Conservation (phyloP, 2,888 invertebrate genomes). For the Nysson spinosus region DNA sequence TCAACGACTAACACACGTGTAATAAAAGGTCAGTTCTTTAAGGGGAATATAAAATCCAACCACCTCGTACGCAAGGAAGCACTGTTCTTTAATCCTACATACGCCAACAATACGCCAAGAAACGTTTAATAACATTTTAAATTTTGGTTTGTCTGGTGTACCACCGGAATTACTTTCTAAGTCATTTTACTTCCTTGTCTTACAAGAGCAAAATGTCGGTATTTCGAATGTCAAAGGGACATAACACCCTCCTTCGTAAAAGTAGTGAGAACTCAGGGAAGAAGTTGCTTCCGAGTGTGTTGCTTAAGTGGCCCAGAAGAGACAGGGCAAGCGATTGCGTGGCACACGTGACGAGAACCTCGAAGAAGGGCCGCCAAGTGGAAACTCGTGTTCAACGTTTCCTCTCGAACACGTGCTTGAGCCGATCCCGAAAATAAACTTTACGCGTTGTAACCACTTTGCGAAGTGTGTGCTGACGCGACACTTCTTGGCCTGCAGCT, state of each 20-base stretch:
- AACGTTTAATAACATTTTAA: too few relatives aligned
- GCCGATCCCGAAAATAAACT: conserved; percentile 64
- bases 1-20: conserved; percentile 74
- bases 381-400: conserved; percentile 69
- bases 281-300: conserved; percentile 7
- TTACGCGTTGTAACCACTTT: conserved; percentile 64
- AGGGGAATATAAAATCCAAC: conserved; percentile 5
- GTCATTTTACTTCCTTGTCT: too few relatives aligned
- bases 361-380: conserved; percentile 66
- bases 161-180: too few relatives aligned
- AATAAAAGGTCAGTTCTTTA: conserved; percentile 56
- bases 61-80: not conserved
- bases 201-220: too few relatives aligned
- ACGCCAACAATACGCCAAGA: too few relatives aligned
- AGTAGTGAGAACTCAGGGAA: not conserved
- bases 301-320: conserved; percentile 23
- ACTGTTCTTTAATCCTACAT: too few relatives aligned
- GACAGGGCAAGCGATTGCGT: conserved; percentile 18
- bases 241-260: conserved; percentile 2
- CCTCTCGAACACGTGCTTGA: conserved; percentile 57
- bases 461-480: conserved; percentile 51
- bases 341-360: conserved; percentile 62
- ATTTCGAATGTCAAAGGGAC: too few relatives aligned
- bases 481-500: conserved; percentile 31
- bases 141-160: too few relatives aligned